These are phyloP conservation scores for Papilio demoleus DNA, from an alignment of 2,888 invertebrate species.

Conservation along the genomic window DNA sequence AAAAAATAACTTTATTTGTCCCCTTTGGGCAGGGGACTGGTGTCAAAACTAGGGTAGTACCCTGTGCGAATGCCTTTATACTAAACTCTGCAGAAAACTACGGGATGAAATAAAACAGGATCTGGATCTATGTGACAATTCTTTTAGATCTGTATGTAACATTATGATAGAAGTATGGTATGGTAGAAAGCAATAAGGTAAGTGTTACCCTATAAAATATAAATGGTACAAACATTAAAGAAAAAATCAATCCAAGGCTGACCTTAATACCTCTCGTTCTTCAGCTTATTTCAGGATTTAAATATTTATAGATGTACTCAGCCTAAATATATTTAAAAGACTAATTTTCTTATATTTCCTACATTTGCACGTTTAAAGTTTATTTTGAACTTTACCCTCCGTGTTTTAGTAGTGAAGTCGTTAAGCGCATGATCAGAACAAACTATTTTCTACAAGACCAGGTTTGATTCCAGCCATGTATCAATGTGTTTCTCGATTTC, in stretches of 20 bases:
- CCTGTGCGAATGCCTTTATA: not conserved
- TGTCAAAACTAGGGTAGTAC: no score
- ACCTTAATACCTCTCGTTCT: not conserved
- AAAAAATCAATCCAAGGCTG: not conserved
- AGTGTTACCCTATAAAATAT: no score
- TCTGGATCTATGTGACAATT: not conserved
- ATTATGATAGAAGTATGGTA: no score
- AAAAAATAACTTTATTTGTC: no score
- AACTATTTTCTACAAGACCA: no score
- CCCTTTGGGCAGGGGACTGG: no score
- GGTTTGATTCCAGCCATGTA: no score
- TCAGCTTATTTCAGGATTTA: not conserved
- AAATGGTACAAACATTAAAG: no score
- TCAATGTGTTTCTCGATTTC: no score
- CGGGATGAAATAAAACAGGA: not conserved
- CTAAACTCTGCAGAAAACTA: not conserved
- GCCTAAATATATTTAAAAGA: not conserved
- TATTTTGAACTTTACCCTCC: constrained; percentile 26
- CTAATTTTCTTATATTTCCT: not conserved
- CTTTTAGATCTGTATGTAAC: not conserved
- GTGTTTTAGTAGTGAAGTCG: no score
- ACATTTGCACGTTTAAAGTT: constrained; percentile 22
- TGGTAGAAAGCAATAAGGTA: no score
- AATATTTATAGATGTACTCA: not conserved
- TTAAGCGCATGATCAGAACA: no score